phyloP scores from a whole-genome alignment of 92 coral and sea anemone species.

The Zoanthus sansibaricus region DNA sequence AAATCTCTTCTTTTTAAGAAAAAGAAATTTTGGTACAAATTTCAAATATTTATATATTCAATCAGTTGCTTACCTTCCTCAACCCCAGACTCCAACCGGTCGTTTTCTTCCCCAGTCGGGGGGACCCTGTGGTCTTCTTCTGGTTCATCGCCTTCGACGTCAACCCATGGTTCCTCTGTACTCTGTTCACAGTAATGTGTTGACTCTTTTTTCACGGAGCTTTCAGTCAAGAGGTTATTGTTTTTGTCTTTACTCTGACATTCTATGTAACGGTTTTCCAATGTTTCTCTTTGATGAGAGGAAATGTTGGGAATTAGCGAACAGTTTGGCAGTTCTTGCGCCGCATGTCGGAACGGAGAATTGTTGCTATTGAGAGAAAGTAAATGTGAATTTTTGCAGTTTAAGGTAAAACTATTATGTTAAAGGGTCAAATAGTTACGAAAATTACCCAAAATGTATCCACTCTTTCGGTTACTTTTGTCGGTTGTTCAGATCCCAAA shows the following conservation, averaged over 20 bases:
- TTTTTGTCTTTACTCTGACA: not conserved
- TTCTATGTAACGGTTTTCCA: not conserved
- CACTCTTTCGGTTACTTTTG: no score
- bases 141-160: not conserved
- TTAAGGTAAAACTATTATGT: not conserved
- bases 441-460: not conserved
- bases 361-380: not conserved
- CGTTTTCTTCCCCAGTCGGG: slow-evolving; percentile 6
- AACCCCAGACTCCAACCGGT: not conserved
- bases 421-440: not conserved
- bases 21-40: not conserved
- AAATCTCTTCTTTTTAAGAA: no score
- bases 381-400: not conserved
- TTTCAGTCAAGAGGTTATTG: not conserved
- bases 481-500: no score
- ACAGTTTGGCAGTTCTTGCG: slow-evolving; percentile 9
- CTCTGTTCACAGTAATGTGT: not conserved
- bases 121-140: not conserved
- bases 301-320: not conserved
- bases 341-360: not conserved
- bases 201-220: slow-evolving; percentile 4
- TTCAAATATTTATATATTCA: not conserved
- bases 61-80: slow-evolving; percentile 11
- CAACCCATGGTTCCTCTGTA: slow-evolving; percentile 26
- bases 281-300: not conserved